phyloP scores from a whole-genome alignment of 2,113 vertebrate species.

The Serilophus lunatus region DNA sequence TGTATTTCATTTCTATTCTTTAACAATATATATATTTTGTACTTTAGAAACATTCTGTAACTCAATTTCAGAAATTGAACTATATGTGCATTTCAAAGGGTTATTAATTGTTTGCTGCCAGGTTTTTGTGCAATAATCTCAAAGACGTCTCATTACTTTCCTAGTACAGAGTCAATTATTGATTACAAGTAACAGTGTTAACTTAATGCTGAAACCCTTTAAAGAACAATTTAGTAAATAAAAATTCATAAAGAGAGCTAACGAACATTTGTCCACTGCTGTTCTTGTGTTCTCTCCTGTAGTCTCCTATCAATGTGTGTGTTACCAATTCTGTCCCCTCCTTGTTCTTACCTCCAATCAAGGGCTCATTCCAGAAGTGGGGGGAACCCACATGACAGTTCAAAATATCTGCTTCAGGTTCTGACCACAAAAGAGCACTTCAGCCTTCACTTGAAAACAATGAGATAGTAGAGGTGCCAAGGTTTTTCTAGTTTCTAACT shows the following conservation, averaged over 20 bases:
- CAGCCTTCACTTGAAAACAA: neutral
- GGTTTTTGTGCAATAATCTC: constrained; percentile 53
- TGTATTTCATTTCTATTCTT: constrained; percentile 49
- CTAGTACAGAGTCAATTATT: neutral
- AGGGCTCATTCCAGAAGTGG: neutral
- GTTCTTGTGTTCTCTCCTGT: neutral
- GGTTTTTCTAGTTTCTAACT: neutral
- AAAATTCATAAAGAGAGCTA: constrained; percentile 1
- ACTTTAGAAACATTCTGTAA: neutral
- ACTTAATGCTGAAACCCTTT: constrained; percentile 18
- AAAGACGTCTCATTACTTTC: neutral
- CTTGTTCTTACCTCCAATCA: neutral
- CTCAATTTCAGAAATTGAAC: constrained; percentile 4
- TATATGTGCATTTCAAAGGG: constrained; percentile 6
- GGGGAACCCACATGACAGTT: neutral
- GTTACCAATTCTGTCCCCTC: neutral
- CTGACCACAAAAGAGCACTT: neutral
- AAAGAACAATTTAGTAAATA: constrained; percentile 20
- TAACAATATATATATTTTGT: constrained; percentile 31
- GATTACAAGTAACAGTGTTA: constrained; percentile 5
- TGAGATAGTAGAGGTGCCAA: neutral
- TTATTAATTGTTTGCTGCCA: constrained; percentile 20
- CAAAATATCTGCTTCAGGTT: neutral
- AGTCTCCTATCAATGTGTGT: neutral
- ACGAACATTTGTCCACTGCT: neutral